A percentile compares a stretch with the other conserved stretches of the same genome.
These are phyloP conservation scores for Sceloporus tristichus DNA, from an alignment of 2,113 vertebrate genomes.

Conservation along the genomic window DNA sequence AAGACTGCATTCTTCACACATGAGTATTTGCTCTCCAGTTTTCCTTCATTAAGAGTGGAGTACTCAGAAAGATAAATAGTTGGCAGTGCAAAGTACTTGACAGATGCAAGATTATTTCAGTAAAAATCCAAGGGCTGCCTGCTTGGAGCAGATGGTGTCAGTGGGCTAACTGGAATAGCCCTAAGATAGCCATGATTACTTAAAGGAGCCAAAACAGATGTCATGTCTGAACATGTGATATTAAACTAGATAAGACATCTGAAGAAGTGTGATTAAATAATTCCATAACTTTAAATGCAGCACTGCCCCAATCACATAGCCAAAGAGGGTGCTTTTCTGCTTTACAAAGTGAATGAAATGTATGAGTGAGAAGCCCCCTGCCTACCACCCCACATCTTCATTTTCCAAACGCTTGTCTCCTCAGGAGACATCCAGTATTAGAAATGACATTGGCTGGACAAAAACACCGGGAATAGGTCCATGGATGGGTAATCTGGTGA, in stretches of 20 bases:
- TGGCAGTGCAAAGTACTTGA: conserved; percentile 53
- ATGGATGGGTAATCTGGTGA: background rate
- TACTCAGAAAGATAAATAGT: conserved; percentile 56
- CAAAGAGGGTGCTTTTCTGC: background rate
- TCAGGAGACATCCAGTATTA: background rate
- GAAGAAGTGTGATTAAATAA: too few relatives aligned
- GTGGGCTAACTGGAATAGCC: background rate
- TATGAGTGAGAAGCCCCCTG: background rate
- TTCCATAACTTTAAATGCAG: background rate
- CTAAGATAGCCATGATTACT: too few relatives aligned
- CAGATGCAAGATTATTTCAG: conserved; percentile 55
- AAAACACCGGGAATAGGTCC: background rate
- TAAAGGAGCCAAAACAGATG: background rate
- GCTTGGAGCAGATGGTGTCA: background rate
- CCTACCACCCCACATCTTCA: background rate
- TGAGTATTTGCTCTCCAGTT: conserved; percentile 44
- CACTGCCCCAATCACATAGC: background rate
- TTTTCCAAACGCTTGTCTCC: background rate
- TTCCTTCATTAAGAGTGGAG: conserved; percentile 42
- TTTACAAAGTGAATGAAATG: background rate
- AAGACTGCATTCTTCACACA: conserved; percentile 3
- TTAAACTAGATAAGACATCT: too few relatives aligned
- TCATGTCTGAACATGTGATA: background rate
- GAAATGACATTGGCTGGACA: background rate
- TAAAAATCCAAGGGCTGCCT: background rate